Evolutionary conservation across 2,888 invertebrate genomes (phyloP), one percentile per base, ranked within the genome.

Genomic region (Temnothorax unifasciatus): DNA sequence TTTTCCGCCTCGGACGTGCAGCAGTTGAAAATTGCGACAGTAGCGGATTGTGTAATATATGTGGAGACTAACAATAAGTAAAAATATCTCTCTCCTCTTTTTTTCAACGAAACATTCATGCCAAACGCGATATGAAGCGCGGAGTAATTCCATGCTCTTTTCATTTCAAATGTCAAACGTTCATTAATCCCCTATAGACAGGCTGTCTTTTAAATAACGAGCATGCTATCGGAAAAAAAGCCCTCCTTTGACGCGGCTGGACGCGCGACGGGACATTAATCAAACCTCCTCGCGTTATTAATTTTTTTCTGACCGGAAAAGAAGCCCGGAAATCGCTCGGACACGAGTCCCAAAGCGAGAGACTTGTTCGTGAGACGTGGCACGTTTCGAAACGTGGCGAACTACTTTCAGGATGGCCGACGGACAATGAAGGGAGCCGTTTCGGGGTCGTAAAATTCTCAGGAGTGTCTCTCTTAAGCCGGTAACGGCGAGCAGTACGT

Each of bases 201-300:
- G 59, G 2, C 21, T 2, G 59, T 38, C 59, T 71, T 15, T 71
- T 25, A 59, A 73, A 77, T 4, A 54, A 54, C 38, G 18, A 6
- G 15, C 34, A 6, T 69, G 69, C 47, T 34, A 38, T 34, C 18
- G 34, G 18, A 47, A 71, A 71, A 61, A 21, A 29, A 18, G n/a
- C n/a, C n/a, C 21, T 34, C 13, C 44, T 81, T 71, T 81, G 71
- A 71, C 34, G 52, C 38, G 52, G 13, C 38, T 41, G 68, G 52
- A 77, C 38, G 71, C 34, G 47, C 47, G 59, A 15, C 44, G 69
- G 44, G 21, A 57, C 59, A 81, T 71, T 79, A 71, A 79, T 81
- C 79, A 81, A 71, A 47, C n/a, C 13, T 38, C 18, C 59, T 25
- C 21, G 47, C 59, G 71, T 13, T 81, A 71, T 73, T 81, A 61